phyloP scores from a whole-genome alignment of 35 echinoderm and acorn worm genomes.

The Stichopus chloronotus region DNA sequence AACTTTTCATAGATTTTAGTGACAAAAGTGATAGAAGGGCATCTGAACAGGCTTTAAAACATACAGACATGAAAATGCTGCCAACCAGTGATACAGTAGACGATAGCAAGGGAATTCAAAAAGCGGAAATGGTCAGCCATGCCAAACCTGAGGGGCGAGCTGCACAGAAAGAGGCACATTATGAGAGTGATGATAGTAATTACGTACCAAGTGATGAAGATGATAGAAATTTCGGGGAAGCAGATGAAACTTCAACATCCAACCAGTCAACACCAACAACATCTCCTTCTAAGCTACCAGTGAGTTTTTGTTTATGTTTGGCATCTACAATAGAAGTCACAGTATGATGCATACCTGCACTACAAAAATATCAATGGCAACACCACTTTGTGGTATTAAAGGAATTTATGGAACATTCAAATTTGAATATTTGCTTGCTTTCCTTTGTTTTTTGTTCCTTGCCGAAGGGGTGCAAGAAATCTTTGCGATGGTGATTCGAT shows the following conservation, averaged over 20 bases:
- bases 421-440: too few species aligned
- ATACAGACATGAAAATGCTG: background rate
- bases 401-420: too few species aligned
- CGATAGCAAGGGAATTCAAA: background rate
- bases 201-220: constrained; percentile 95
- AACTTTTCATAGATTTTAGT: constrained; percentile 38
- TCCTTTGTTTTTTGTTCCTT: too few species aligned
- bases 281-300: constrained; percentile 81
- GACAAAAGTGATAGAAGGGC: constrained; percentile 24
- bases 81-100: background rate
- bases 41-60: background rate
- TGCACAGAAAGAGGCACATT: background rate
- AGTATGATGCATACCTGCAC: background rate
- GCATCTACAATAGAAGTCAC: too few species aligned
- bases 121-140: constrained; percentile 40
- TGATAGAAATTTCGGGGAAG: background rate
- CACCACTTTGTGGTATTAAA: too few species aligned
- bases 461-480: too few species aligned
- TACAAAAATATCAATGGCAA: background rate
- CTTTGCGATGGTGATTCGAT: too few species aligned
- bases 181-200: constrained; percentile 97
- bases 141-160: background rate
- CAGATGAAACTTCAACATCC: constrained; percentile 54
- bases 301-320: constrained; percentile 28
- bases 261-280: constrained; percentile 74